A percentile compares a stretch with the other conserved stretches of the same genome.
These are phyloP conservation scores for Eumerus sabulonum DNA, from an alignment of 2,888 invertebrate species.

Conservation along the genomic window DNA sequence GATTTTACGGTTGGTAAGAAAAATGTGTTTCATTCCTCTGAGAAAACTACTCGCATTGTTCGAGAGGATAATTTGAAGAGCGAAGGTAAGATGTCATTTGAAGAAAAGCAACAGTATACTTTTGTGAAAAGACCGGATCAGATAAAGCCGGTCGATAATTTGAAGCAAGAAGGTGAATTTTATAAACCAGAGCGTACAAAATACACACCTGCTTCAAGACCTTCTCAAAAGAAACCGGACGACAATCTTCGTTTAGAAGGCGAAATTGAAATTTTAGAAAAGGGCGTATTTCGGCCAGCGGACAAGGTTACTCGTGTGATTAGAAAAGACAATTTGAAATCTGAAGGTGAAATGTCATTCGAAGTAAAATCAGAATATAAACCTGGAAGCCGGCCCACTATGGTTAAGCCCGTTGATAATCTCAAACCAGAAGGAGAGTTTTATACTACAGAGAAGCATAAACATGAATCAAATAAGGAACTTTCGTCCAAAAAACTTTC, in stretches of 20 bases:
- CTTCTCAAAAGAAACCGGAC: conserved; percentile 78
- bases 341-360: conserved; percentile 80
- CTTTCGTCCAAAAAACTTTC: conserved; percentile 73
- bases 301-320: conserved; percentile 78
- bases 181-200: conserved; percentile 80
- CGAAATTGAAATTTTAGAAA: conserved; percentile 78
- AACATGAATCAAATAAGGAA: conserved; percentile 77
- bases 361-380: conserved; percentile 79
- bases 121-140: conserved; percentile 80
- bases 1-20: conserved; percentile 80
- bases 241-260: conserved; percentile 82
- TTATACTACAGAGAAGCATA: conserved; percentile 78
- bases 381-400: conserved; percentile 79
- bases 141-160: conserved; percentile 77
- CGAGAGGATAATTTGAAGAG: conserved; percentile 82
- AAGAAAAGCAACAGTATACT: conserved; percentile 73
- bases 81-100: conserved; percentile 78
- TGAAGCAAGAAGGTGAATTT: conserved; percentile 81
- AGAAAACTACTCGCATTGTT: conserved; percentile 79
- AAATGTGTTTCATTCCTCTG: conserved; percentile 79
- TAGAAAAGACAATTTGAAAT: conserved; percentile 81
- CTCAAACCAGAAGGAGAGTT: conserved; percentile 82
- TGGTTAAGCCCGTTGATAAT: conserved; percentile 79
- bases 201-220: conserved; percentile 75
- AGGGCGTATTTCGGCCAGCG: conserved; percentile 75